phyloP scores from a whole-genome alignment of 2,888 invertebrate species.

The Esperia sulphurella region DNA sequence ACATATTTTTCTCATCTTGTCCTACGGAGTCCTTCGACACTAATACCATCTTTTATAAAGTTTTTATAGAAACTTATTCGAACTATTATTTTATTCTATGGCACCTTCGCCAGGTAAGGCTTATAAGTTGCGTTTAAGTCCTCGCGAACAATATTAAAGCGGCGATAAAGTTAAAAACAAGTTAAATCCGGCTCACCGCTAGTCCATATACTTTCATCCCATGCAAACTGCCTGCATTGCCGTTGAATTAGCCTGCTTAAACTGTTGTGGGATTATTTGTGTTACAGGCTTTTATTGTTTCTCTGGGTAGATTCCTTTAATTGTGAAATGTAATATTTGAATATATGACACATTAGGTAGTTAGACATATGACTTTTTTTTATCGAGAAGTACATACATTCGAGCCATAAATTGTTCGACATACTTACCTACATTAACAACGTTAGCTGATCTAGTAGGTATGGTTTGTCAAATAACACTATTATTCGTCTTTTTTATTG shows the following conservation, averaged over 20 bases:
- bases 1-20: no score
- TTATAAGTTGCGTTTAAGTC: slow-evolving; percentile 66
- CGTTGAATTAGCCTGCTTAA: slow-evolving; percentile 42
- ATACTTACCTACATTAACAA: no score
- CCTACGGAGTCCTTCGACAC: neutral
- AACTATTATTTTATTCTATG: slow-evolving; percentile 39
- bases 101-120: slow-evolving; percentile 46
- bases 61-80: slow-evolving; percentile 13
- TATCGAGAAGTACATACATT: no score
- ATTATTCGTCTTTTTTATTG: no score
- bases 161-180: slow-evolving; percentile 75
- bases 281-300: slow-evolving; percentile 16
- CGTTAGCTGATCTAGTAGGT: no score
- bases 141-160: slow-evolving; percentile 73
- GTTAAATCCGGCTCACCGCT: slow-evolving; percentile 69
- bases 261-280: slow-evolving; percentile 1
- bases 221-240: slow-evolving; percentile 60
- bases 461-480: no score
- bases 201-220: slow-evolving; percentile 52
- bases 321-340: no score
- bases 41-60: neutral
- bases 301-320: no score
- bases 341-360: no score
- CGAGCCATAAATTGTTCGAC: no score
- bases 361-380: no score